Percentiles rank a stretch among this genome's conserved stretches.
Conservation (phyloP, 2,797 vertebrate species). For the Sebastes steindachneri region DNA sequence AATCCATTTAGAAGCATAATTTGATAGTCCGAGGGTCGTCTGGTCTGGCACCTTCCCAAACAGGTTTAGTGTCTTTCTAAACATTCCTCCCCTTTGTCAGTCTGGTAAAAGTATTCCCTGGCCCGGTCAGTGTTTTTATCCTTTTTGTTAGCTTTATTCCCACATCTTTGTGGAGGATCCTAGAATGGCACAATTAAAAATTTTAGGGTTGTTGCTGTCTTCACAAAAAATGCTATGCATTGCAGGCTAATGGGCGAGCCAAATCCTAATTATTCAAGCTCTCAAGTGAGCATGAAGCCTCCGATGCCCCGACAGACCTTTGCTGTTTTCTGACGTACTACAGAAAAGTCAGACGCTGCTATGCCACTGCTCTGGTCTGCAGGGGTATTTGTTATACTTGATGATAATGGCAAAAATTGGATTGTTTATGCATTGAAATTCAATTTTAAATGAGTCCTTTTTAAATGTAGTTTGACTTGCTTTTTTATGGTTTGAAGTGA, state of each 20-base stretch:
- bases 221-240: conserved; percentile 86
- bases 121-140: conserved; percentile 20
- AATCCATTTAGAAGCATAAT: conserved; percentile 13
- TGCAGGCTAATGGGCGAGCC: conserved; percentile 81
- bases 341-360: conserved; percentile 89
- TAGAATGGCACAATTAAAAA: conserved; percentile 77
- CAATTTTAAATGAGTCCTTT: conserved; percentile 76
- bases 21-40: neutral
- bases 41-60: conserved; percentile 1
- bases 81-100: conserved; percentile 61
- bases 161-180: conserved; percentile 77
- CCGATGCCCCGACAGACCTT: conserved; percentile 79
- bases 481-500: conserved; percentile 59
- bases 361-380: conserved; percentile 85
- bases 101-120: conserved; percentile 19
- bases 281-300: conserved; percentile 51
- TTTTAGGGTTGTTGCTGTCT: conserved; percentile 55
- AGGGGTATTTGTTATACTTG: conserved; percentile 83
- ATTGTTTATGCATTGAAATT: conserved; percentile 64
- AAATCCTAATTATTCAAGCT: conserved; percentile 74
- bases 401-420: conserved; percentile 72
- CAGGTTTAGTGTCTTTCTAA: conserved; percentile 22
- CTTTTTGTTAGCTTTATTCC: conserved; percentile 49
- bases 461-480: conserved; percentile 39
- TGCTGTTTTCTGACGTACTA: conserved; percentile 87